Evolutionary conservation across 2,113 vertebrate genomes (phyloP).

Genomic region (Galemys pyrenaicus): DNA sequence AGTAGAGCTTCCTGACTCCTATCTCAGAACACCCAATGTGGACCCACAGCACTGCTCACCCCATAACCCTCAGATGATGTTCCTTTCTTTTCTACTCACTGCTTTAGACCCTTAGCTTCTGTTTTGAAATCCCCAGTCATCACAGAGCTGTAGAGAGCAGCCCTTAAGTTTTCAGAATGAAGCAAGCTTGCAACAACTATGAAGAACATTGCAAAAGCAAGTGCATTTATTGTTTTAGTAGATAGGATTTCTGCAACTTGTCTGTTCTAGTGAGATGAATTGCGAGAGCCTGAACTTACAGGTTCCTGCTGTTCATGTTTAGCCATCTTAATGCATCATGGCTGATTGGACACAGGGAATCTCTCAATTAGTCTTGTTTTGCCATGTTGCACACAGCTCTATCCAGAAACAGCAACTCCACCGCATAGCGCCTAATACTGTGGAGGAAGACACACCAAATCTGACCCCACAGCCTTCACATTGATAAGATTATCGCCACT

Average conservation of each 20-base stretch:
- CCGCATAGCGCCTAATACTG: not conserved
- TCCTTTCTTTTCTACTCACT: not conserved
- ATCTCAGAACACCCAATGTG: rapidly evolving
- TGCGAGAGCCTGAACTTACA: constrained; percentile 72
- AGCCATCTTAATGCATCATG: constrained; percentile 71
- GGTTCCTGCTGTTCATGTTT: constrained; percentile 71
- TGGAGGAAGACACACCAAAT: not conserved
- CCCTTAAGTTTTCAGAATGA: not conserved
- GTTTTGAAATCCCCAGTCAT: not conserved
- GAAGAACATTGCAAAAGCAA: not conserved
- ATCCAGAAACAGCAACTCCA: not conserved
- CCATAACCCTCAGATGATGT: not conserved
- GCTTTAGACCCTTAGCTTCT: not conserved
- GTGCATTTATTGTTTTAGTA: not conserved
- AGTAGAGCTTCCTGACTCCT: not conserved
- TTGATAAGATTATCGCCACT: not conserved
- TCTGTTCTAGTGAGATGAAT: constrained; percentile 73
- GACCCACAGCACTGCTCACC: rapidly evolving
- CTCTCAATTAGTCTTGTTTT: constrained; percentile 71
- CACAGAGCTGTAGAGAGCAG: not conserved
- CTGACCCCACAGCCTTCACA: not conserved
- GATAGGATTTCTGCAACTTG: not conserved
- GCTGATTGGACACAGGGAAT: constrained; percentile 60
- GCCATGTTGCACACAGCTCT: not conserved
- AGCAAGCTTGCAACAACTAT: not conserved